These are phyloP conservation scores for Cydia fagiglandana DNA, from an alignment of 1,140 invertebrate genomes.

Conservation along the genomic window DNA sequence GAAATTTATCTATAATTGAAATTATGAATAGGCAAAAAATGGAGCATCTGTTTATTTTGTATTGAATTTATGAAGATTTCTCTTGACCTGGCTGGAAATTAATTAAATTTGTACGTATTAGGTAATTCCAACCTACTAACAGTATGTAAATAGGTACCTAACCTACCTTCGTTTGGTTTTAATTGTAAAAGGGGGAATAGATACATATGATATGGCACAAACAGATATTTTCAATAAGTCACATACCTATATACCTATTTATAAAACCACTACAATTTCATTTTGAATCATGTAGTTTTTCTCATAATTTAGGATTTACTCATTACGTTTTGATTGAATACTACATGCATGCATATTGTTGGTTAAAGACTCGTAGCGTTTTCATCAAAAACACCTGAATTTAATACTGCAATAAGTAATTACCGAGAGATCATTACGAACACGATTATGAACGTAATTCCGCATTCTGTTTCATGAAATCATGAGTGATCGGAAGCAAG, in stretches of 20 bases:
- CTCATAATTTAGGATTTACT: too few species aligned
- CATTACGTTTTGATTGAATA: background rate
- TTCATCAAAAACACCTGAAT: too few species aligned
- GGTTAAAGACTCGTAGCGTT: background rate
- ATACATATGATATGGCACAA: too few species aligned
- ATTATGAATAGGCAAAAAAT: background rate
- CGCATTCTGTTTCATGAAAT: background rate
- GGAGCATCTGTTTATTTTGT: background rate
- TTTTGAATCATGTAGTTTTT: too few species aligned
- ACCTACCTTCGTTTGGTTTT: too few species aligned
- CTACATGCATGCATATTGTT: background rate
- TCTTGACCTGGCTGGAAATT: background rate
- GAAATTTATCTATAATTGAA: background rate
- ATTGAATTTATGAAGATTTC: background rate
- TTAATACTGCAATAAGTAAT: conserved; percentile 13
- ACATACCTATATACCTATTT: too few species aligned
- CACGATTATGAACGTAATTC: conserved; percentile 15
- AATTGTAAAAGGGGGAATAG: too few species aligned
- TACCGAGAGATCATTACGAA: conserved; percentile 9
- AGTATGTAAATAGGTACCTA: too few species aligned
- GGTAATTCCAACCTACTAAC: too few species aligned
- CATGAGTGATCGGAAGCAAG: conserved; percentile 3
- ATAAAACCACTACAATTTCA: too few species aligned
- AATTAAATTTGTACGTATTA: too few species aligned
- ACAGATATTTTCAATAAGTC: too few species aligned